Evolutionary conservation across 2,113 vertebrate species (phyloP).

Genomic region (Nyctereutes procyonoides): DNA sequence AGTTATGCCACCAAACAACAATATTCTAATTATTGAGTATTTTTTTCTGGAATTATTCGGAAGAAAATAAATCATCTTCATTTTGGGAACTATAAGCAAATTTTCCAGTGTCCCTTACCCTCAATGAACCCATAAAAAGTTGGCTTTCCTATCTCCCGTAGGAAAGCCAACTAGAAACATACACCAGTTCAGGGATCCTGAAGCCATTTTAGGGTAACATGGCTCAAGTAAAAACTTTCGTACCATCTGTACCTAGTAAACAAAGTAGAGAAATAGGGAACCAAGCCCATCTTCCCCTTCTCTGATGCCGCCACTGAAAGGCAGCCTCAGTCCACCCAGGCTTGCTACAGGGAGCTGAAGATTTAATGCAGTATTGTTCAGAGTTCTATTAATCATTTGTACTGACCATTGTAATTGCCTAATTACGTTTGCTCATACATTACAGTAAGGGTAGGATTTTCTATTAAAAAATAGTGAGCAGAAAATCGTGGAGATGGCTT

Average conservation of each 20-base stretch:
- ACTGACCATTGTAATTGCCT: not conserved
- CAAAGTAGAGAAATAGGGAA: not conserved
- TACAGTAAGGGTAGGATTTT: not conserved
- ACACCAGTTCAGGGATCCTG: not conserved
- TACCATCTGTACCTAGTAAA: not conserved
- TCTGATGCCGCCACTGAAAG: rapidly evolving
- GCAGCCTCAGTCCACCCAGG: not conserved
- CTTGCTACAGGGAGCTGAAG: not conserved
- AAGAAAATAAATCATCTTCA: not conserved
- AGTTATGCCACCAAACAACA: not conserved
- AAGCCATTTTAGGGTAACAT: not conserved
- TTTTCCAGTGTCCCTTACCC: not conserved
- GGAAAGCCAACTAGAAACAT: not conserved
- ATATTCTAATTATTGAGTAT: not conserved
- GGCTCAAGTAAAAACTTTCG: not conserved
- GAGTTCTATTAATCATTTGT: not conserved
- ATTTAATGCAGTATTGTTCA: not conserved
- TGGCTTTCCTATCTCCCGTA: no score
- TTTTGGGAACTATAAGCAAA: not conserved
- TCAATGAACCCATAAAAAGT: not conserved
- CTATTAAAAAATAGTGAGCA: not conserved
- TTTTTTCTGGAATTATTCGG: not conserved
- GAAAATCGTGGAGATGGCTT: not conserved
- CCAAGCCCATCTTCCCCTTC: no score
- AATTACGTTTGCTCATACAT: not conserved